Conservation (phyloP, 2,888 invertebrate genomes). For the Callinectes sapidus region DNA sequence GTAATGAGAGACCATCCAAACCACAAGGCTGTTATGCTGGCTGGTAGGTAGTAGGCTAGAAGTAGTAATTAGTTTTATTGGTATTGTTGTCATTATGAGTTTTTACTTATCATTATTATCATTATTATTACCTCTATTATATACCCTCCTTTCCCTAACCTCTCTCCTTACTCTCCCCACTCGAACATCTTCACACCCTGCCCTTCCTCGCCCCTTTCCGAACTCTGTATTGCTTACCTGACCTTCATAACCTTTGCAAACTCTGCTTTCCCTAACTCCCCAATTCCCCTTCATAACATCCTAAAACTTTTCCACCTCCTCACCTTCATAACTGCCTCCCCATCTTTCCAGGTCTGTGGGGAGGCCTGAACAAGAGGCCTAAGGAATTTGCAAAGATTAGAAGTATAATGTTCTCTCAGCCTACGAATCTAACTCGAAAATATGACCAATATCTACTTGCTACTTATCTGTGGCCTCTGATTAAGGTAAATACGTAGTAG, state of each 20-base stretch:
- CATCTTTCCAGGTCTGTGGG: constrained; percentile 33
- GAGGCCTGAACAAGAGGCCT: constrained; percentile 3
- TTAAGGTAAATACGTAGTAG: not conserved
- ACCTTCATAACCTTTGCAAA: too few relatives aligned
- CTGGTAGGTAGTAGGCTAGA: constrained; percentile 40
- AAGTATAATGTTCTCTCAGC: not conserved
- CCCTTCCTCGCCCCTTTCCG: too few relatives aligned
- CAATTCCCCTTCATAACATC: too few relatives aligned
- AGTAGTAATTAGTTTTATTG: not conserved
- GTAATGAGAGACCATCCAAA: constrained; percentile 70
- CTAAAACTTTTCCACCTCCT: too few relatives aligned
- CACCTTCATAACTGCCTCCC: too few relatives aligned
- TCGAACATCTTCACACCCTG: too few relatives aligned
- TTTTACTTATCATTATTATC: not conserved
- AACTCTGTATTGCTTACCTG: too few relatives aligned
- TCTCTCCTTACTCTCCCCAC: too few relatives aligned
- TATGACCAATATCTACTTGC: not conserved
- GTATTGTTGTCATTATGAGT: too few relatives aligned
- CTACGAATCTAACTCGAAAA: not conserved
- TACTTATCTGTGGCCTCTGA: not conserved
- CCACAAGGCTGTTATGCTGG: constrained; percentile 65
- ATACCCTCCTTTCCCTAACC: not conserved
- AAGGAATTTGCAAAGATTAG: not conserved
- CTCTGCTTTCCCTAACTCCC: too few relatives aligned
- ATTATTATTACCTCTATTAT: not conserved